A percentile compares a stretch with the other conserved stretches of the same genome.
phyloP scores from a whole-genome alignment of 1,140 invertebrate genomes.

The Mesaphorura yosii region DNA sequence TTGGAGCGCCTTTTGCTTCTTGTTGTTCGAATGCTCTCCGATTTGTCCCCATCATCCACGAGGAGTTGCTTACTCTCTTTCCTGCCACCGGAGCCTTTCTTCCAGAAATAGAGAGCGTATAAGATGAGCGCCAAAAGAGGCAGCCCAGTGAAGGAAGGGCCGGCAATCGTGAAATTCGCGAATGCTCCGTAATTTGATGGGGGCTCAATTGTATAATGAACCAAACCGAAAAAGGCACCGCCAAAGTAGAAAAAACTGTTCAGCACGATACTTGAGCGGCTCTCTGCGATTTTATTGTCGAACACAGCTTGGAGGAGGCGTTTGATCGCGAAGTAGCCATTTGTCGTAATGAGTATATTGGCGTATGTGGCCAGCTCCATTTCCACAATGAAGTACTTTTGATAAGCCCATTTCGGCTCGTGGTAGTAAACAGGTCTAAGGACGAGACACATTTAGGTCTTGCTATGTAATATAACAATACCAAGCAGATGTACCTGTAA shows the following conservation, averaged over 20 bases:
- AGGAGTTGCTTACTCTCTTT: no score
- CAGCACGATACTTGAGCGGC: neutral
- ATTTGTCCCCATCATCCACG: no score
- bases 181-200: conserved; percentile 5
- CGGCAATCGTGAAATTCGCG: conserved; percentile 6
- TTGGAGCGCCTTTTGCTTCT: no score
- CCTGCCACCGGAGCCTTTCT: no score
- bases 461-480: no score
- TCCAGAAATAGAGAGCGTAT: no score
- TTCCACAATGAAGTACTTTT: neutral
- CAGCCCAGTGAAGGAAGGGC: conserved; percentile 2
- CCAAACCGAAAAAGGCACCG: neutral
- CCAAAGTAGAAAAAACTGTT: neutral
- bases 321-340: neutral
- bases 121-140: no score
- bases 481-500: no score
- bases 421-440: conserved; percentile 5
- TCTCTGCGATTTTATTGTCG: neutral
- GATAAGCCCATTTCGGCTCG: conserved; percentile 13
- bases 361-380: conserved; percentile 6
- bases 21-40: no score
- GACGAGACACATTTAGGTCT: no score
- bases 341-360: neutral
- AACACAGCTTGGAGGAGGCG: neutral
- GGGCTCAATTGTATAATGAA: conserved; percentile 12